Evolutionary conservation across 2,797 vertebrate genomes (phyloP).

Genomic region (Artibeus jamaicensis): DNA sequence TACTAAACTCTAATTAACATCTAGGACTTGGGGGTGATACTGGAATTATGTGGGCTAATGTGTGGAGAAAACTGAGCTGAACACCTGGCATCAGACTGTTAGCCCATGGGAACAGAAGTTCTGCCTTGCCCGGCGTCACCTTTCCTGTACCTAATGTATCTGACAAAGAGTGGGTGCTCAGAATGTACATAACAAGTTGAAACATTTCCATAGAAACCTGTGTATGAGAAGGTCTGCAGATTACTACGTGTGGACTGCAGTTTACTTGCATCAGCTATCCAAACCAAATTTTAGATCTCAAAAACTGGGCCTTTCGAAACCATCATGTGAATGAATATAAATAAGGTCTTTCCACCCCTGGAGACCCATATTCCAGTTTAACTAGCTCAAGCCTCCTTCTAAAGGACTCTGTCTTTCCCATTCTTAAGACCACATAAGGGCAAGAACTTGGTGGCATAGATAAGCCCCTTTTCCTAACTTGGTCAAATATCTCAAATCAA

Average conservation of each 20-base stretch:
- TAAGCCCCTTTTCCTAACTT: neutral
- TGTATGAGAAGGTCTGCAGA: neutral
- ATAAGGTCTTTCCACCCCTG: neutral
- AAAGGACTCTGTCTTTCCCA: neutral
- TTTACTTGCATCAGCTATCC: neutral
- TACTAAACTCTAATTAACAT: neutral
- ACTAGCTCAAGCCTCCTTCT: neutral
- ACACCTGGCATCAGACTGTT: neutral
- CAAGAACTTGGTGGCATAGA: neutral
- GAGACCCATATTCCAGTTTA: neutral
- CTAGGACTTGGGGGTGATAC: neutral
- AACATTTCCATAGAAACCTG: neutral
- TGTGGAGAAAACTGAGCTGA: neutral
- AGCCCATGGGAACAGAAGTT: neutral
- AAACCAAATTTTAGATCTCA: slow-evolving; percentile 14
- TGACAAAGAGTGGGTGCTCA: neutral
- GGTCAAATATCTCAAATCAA: neutral
- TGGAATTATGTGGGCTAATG: neutral
- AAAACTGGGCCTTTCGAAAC: neutral
- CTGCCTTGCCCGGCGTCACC: neutral
- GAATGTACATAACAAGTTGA: neutral
- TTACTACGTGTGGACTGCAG: neutral
- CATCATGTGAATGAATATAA: neutral
- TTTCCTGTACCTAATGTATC: neutral
- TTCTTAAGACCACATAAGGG: neutral